A percentile compares a stretch with the other conserved stretches of the same genome.
Conservation (phyloP, 2,888 invertebrate species). For the Agriopis leucophaearia region DNA sequence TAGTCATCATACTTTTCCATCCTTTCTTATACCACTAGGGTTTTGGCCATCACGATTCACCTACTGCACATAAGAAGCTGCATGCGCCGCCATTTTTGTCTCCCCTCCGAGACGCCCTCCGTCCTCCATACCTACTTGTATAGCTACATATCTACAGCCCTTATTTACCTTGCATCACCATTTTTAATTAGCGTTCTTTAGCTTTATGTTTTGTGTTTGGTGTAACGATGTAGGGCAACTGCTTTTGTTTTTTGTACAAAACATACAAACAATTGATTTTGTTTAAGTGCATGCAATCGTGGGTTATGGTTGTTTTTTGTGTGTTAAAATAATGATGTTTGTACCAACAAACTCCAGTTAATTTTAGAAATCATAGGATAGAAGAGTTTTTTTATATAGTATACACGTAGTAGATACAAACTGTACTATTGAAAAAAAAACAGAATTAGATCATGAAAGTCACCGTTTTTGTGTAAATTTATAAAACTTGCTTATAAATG, state of each 20-base stretch:
- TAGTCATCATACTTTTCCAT: neutral
- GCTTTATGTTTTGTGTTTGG: slow-evolving; percentile 17
- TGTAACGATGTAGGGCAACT: neutral
- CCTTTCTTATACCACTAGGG: neutral
- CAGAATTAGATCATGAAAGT: too few species aligned
- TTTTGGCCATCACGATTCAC: slow-evolving; percentile 16
- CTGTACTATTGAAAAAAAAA: too few species aligned
- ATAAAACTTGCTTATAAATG: too few species aligned
- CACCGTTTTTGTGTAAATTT: neutral
- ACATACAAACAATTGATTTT: neutral
- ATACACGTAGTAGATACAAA: too few species aligned
- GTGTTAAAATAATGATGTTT: too few species aligned
- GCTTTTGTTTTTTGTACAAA: neutral
- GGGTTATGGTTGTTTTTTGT: too few species aligned
- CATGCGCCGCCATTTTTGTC: slow-evolving; percentile 80
- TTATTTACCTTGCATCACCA: slow-evolving; percentile 46
- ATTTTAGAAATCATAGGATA: too few species aligned
- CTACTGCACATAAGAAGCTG: slow-evolving; percentile 50
- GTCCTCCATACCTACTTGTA: slow-evolving; percentile 45
- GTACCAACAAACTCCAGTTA: too few species aligned
- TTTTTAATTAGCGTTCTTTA: slow-evolving; percentile 40
- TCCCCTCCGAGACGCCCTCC: slow-evolving; percentile 62
- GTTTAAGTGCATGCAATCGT: neutral
- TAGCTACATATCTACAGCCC: slow-evolving; percentile 37
- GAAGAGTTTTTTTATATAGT: too few species aligned